Evolutionary conservation across 2,888 invertebrate genomes (phyloP).

Genomic region (Parthenolecanium corni): DNA sequence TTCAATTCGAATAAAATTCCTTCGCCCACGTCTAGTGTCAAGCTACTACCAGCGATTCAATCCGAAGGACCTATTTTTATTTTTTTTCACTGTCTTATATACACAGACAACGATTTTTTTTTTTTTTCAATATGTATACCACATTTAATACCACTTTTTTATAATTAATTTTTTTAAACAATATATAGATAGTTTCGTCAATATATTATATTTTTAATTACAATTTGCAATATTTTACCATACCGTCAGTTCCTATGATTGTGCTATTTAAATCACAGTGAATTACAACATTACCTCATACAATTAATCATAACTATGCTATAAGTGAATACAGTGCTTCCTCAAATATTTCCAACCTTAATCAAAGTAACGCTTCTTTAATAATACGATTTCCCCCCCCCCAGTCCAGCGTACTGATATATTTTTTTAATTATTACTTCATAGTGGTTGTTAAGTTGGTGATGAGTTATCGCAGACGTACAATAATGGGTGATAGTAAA

Average conservation of each 20-base stretch:
- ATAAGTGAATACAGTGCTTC: slow-evolving; percentile 27
- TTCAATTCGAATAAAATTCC: too few relatives aligned
- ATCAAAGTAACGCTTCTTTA: slow-evolving; percentile 4
- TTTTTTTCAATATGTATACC: slow-evolving; percentile 9
- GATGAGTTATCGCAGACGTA: not conserved
- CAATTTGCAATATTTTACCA: slow-evolving; percentile 25
- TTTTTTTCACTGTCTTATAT: slow-evolving; percentile 13
- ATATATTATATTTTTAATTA: slow-evolving; percentile 21
- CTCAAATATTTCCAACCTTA: slow-evolving; percentile 1
- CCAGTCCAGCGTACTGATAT: not conserved
- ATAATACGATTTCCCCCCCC: too few relatives aligned
- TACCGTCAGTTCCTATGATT: slow-evolving; percentile 27
- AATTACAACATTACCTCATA: slow-evolving; percentile 23
- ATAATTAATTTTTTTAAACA: slow-evolving; percentile 6
- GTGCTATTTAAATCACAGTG: slow-evolving; percentile 27
- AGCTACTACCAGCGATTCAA: not conserved
- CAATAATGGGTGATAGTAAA: not conserved
- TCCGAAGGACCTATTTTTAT: slow-evolving; percentile 2
- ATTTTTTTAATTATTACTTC: not conserved
- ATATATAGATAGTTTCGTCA: slow-evolving; percentile 14
- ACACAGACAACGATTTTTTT: not conserved
- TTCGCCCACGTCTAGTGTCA: too few relatives aligned
- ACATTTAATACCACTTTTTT: slow-evolving; percentile 24
- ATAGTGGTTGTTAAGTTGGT: not conserved
- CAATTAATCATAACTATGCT: slow-evolving; percentile 21